Evolutionary conservation across 2,888 invertebrate genomes (phyloP).

Genomic region (Apotomis betuletana): DNA sequence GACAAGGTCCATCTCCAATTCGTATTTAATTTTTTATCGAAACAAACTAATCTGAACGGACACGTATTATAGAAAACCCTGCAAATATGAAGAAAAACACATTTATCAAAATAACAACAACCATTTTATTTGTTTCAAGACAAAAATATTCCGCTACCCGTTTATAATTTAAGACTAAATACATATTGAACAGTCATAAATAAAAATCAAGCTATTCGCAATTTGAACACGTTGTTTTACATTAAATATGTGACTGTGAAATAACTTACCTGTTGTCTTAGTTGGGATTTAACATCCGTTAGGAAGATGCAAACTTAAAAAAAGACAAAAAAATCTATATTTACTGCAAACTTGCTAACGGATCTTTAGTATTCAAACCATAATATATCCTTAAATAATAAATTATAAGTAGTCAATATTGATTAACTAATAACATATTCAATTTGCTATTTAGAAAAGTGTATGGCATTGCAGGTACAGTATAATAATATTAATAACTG

Average conservation of each 20-base stretch:
- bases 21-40: conserved; percentile 56
- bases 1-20: conserved; percentile 71
- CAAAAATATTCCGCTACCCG: conserved; percentile 65
- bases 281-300: background rate
- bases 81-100: conserved; percentile 46
- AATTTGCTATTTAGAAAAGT: background rate
- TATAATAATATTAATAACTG: background rate
- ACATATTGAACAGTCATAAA: conserved; percentile 51
- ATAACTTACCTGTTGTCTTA: conserved; percentile 17
- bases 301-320: background rate
- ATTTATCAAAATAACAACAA: conserved; percentile 61
- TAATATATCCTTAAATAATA: conserved; percentile 8
- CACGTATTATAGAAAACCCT: conserved; percentile 43
- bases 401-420: background rate
- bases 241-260: conserved; percentile 17
- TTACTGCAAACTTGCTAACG: conserved; percentile 1
- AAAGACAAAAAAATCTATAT: background rate
- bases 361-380: conserved; percentile 1
- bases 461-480: background rate
- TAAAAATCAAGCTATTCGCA: conserved; percentile 40
- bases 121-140: conserved; percentile 64
- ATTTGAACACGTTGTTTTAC: conserved; percentile 49
- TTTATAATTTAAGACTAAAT: conserved; percentile 57
- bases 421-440: background rate
- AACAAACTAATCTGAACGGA: conserved; percentile 41